A percentile compares a stretch with the other conserved stretches of the same genome.
Evolutionary conservation across 2,797 vertebrate genomes (phyloP).

Genomic region (Amblyopsis hoosieri): DNA sequence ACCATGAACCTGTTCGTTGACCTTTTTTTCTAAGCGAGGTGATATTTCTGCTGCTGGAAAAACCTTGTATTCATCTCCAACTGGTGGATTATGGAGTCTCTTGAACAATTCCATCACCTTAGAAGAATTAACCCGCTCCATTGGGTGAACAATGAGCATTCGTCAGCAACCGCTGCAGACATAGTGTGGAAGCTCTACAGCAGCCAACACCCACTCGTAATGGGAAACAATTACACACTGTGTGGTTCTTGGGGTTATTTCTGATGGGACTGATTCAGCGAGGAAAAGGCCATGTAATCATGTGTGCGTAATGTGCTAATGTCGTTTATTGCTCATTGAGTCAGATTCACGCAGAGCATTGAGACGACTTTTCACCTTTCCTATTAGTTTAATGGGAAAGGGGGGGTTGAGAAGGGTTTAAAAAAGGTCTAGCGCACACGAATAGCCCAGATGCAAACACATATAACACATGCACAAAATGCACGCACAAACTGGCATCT

Average conservation of each 20-base stretch:
- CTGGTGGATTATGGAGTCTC: conserved; percentile 39
- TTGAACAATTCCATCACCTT: conserved; percentile 59
- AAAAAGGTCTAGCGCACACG: too few relatives aligned
- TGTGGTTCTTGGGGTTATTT: conserved; percentile 78
- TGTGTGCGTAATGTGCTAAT: conserved; percentile 78
- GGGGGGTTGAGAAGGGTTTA: conserved; percentile 4
- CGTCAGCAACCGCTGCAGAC: conserved; percentile 68
- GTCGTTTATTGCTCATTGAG: conserved; percentile 78
- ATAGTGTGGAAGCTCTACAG: conserved; percentile 58
- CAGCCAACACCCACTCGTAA: conserved; percentile 69
- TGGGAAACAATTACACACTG: conserved; percentile 83
- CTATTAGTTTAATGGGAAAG: conserved; percentile 29
- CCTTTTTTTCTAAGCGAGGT: too few relatives aligned
- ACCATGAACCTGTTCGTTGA: too few relatives aligned
- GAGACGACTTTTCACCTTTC: conserved; percentile 45
- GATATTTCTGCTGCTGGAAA: background rate
- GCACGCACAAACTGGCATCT: too few relatives aligned
- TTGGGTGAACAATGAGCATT: conserved; percentile 59
- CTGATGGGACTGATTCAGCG: conserved; percentile 76
- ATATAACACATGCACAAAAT: too few relatives aligned
- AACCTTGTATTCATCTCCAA: conserved; percentile 32
- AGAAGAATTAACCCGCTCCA: conserved; percentile 45
- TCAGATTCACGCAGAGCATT: conserved; percentile 42
- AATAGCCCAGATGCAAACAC: too few relatives aligned
- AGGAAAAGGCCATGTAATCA: conserved; percentile 79